Conservation (phyloP, 2,888 invertebrate species). For the Eumerus sabulonum region DNA sequence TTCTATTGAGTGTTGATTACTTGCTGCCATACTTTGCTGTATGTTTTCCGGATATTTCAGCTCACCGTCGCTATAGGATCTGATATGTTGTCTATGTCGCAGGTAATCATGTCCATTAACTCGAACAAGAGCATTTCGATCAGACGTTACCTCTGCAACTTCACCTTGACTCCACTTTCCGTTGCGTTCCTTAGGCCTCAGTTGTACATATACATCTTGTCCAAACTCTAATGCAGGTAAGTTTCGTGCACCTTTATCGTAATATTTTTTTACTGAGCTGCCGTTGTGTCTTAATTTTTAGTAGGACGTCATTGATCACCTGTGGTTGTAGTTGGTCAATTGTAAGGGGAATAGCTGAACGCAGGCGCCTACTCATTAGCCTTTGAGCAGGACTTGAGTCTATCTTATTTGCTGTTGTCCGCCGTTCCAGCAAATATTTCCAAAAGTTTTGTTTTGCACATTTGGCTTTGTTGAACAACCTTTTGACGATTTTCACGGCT, state of each 20-base stretch:
- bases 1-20: constrained; percentile 5
- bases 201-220: constrained; percentile 27
- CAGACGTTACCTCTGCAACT: constrained; percentile 10
- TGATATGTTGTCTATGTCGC: constrained; percentile 31
- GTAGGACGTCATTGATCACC: constrained; percentile 2
- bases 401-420: too few species aligned
- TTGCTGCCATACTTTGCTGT: neutral
- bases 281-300: constrained; percentile 16
- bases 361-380: too few species aligned
- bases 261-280: constrained; percentile 24
- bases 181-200: constrained; percentile 26
- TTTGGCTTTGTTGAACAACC: too few species aligned
- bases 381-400: too few species aligned
- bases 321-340: too few species aligned
- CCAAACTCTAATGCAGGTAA: constrained; percentile 27
- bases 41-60: constrained; percentile 6
- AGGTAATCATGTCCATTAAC: constrained; percentile 29
- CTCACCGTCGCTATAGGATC: constrained; percentile 12
- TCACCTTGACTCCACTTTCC: constrained; percentile 14
- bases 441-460: too few species aligned
- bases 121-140: constrained; percentile 15
- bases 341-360: too few species aligned
- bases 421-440: too few species aligned
- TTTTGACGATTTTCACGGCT: too few species aligned
- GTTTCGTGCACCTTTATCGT: constrained; percentile 16